Evolutionary conservation across 2,113 vertebrate genomes (phyloP).

Genomic region (Cercopithecus mona): DNA sequence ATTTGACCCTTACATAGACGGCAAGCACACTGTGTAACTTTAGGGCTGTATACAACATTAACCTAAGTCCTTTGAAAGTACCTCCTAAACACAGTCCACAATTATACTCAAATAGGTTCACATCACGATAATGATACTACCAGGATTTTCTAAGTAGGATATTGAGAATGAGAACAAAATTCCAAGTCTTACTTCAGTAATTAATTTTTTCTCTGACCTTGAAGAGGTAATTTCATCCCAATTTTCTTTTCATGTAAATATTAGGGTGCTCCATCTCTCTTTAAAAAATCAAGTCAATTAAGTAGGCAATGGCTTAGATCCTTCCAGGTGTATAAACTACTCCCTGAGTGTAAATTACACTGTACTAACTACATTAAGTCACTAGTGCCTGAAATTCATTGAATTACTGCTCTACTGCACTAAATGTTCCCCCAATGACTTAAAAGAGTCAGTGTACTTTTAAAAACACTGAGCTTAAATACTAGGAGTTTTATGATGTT

Average conservation of each 20-base stretch:
- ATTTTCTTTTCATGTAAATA: constrained; percentile 64
- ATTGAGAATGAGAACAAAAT: background rate
- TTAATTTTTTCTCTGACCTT: constrained; percentile 63
- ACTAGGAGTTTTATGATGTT: background rate
- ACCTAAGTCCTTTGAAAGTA: background rate
- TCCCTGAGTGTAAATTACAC: constrained; percentile 71
- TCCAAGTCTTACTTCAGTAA: background rate
- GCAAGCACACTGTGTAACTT: background rate
- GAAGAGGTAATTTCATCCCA: constrained; percentile 51
- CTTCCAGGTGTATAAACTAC: constrained; percentile 64
- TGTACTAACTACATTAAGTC: constrained; percentile 60
- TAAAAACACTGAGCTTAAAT: constrained; percentile 25
- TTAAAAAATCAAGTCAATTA: constrained; percentile 72
- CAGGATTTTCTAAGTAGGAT: background rate
- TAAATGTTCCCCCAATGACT: constrained; percentile 58
- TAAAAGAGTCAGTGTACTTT: constrained; percentile 44
- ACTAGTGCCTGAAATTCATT: constrained; percentile 58
- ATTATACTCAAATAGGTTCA: background rate
- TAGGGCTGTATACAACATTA: background rate
- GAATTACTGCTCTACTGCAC: constrained; percentile 61
- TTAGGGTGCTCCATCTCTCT: constrained; percentile 52
- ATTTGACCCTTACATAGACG: background rate
- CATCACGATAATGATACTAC: background rate
- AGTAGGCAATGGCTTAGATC: constrained; percentile 49
- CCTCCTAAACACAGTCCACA: background rate